phyloP scores from a whole-genome alignment of 2,113 vertebrate genomes.

The Parus major region DNA sequence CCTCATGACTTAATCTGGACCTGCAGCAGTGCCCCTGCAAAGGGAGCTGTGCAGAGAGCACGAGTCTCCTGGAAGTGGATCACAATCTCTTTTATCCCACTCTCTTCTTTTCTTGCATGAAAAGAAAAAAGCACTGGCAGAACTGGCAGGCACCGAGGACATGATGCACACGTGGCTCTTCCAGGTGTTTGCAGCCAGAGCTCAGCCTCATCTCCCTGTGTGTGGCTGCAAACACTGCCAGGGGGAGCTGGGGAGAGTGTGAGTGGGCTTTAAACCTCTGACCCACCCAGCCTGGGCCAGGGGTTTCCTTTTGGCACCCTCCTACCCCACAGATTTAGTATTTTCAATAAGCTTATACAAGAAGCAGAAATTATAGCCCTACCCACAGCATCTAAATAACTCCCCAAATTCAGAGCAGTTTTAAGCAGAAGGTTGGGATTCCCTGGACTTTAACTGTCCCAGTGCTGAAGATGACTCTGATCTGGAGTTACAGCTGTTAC shows the following conservation, averaged over 20 bases:
- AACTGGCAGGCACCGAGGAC: not conserved
- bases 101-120: not conserved
- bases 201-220: not conserved
- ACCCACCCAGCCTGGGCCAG: not conserved
- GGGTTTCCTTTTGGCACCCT: not conserved
- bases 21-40: not conserved
- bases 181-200: not conserved
- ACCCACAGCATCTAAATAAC: not conserved
- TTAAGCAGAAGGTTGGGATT: not conserved
- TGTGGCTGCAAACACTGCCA: not conserved
- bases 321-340: not conserved
- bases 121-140: not conserved
- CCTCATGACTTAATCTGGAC: not conserved
- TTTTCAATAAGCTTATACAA: not conserved
- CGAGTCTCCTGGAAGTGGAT: not conserved
- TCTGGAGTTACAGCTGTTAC: not conserved
- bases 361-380: not conserved
- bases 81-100: not conserved
- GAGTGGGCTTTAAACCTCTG: not conserved
- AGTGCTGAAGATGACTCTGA: not conserved
- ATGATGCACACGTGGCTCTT: rapidly evolving
- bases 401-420: not conserved
- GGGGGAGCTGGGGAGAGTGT: not conserved
- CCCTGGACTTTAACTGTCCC: not conserved
- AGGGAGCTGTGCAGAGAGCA: not conserved